phyloP scores from a whole-genome alignment of 2,888 invertebrate species.

The Pseudoips prasinana region DNA sequence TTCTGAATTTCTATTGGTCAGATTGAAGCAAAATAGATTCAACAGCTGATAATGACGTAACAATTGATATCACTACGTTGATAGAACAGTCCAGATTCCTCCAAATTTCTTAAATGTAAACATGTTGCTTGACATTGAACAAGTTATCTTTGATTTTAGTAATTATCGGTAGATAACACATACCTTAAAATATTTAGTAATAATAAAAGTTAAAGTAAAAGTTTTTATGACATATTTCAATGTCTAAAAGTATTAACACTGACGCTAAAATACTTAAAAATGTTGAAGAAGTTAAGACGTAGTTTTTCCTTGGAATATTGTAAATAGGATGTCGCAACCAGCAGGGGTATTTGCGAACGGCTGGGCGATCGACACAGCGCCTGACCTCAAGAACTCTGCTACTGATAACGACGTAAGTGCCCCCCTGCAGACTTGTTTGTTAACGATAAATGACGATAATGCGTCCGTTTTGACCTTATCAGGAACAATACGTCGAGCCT shows the following conservation, averaged over 20 bases:
- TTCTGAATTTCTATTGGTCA: no score
- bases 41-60: no score
- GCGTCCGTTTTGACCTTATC: constrained; percentile 55
- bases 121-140: no score
- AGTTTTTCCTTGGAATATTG: constrained; percentile 20
- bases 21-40: no score
- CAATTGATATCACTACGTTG: no score
- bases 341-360: constrained; percentile 59
- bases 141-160: no score
- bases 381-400: constrained; percentile 60
- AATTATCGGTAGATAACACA: no score
- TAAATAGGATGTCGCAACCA: constrained; percentile 56
- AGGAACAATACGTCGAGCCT: constrained; percentile 18
- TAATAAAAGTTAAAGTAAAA: no score
- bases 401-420: constrained; percentile 75
- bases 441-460: constrained; percentile 43
- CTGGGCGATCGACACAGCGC: constrained; percentile 73
- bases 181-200: no score
- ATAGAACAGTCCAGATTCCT: constrained; percentile 6
- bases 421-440: constrained; percentile 77
- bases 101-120: constrained; percentile 14
- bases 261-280: constrained; percentile 26
- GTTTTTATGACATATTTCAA: no score
- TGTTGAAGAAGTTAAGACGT: constrained; percentile 28
- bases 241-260: background rate